Evolutionary conservation across 2,888 invertebrate species (phyloP), one percentile per base, ranked within the genome.

Genomic region (Drosophila neotestacea): DNA sequence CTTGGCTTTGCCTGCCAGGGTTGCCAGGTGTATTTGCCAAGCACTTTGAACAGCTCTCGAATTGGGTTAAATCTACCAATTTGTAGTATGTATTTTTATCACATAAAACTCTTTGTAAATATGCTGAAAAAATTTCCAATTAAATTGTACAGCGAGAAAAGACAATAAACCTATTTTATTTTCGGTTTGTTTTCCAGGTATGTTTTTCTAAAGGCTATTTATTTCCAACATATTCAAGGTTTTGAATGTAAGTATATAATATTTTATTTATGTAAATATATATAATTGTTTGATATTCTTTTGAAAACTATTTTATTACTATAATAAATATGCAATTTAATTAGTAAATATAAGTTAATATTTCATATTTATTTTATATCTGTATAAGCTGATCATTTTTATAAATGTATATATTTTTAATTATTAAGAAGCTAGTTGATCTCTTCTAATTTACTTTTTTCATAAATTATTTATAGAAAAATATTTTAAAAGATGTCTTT

Each of bases 11-110:
- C 22, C 10, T 16, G 38, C 38, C 48, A 79, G 70, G 55, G 71
- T 69, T 80, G 70, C 67, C 78, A 81, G 63, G 56, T 75, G 69
- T 71, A 61, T 81, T 79, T 67, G 63, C 61, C 46, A 32, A 75
- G 48, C 54, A 65, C 52, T 80, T 73, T 61, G 39, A 42, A 44
- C 27, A 34, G 28, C 56, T 38, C 10, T n/a, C 22, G n/a, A 38
- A 42, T 34, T 13, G 22, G 38, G 7, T 13, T 38, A 30, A 36
- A 47, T 54, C 58, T 32, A 41, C 44, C 42, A 27, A 56, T 54
- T 52, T 55, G 47, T 39, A 42, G 56, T 47, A 27, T 44, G 27
- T n/a, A n/a, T n/a, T 22, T 52, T 36, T 27, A 46, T 27, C 7
- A 13, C n/a, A 30, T 46, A 39, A 55, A 46, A 44, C 22, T 46